Evolutionary conservation across 2,888 invertebrate genomes (phyloP).

Genomic region (Sycophila texana): DNA sequence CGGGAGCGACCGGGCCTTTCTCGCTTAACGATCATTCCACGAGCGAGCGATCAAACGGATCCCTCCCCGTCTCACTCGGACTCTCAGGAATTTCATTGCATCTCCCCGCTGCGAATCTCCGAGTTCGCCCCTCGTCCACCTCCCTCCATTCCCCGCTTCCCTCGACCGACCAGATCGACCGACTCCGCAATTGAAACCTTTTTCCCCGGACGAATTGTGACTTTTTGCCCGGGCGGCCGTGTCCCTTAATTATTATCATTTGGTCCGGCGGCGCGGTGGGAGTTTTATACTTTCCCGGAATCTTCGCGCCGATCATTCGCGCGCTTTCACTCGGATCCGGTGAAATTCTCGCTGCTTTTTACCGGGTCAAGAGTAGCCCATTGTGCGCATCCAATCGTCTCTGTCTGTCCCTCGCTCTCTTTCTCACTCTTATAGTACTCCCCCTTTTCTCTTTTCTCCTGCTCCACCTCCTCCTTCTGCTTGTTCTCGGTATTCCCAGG

Average conservation of each 20-base stretch:
- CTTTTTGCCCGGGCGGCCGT: not conserved
- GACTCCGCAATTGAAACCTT: not conserved
- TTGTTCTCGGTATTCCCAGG: conserved; percentile 5
- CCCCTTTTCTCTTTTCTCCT: not conserved
- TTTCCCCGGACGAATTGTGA: not conserved
- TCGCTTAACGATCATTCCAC: conserved; percentile 45
- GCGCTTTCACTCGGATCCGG: conserved; percentile 22
- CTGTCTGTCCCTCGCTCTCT: not conserved
- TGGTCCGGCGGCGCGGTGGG: not conserved
- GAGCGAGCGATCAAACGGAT: conserved; percentile 37
- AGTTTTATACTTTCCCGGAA: conserved; percentile 33
- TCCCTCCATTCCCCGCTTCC: not conserved
- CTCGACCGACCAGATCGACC: not conserved
- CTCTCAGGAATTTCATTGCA: conserved; percentile 53
- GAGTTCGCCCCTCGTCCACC: not conserved
- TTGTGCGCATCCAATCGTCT: not conserved
- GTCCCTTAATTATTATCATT: conserved; percentile 38
- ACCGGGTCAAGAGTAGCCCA: not conserved
- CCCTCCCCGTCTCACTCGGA: conserved; percentile 22
- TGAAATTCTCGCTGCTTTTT: conserved; percentile 16
- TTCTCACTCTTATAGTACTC: not conserved
- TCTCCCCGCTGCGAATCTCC: conserved; percentile 21
- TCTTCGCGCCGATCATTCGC: not conserved
- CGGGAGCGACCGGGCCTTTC: not conserved
- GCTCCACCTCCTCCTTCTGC: no score